These are phyloP conservation scores for Craniophora ligustri DNA, from an alignment of 2,888 invertebrate genomes.

Conservation along the genomic window DNA sequence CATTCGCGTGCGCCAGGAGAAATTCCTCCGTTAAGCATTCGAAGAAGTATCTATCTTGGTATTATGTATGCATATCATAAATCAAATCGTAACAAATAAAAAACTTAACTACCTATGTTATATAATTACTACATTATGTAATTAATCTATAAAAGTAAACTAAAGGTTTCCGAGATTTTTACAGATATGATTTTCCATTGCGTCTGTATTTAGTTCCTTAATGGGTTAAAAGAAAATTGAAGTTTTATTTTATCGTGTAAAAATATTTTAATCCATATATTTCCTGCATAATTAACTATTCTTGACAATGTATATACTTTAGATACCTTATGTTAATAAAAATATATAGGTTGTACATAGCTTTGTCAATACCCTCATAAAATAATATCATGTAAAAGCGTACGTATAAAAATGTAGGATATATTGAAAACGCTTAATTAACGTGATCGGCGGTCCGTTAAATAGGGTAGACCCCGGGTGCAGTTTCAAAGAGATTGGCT, in stretches of 20 bases:
- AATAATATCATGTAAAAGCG: constrained; percentile 3
- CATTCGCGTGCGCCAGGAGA: constrained; percentile 71
- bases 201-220: too few species aligned
- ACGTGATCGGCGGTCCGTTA: constrained; percentile 76
- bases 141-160: too few species aligned
- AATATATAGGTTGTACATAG: too few species aligned
- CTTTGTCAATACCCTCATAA: too few species aligned
- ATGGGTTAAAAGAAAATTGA: too few species aligned
- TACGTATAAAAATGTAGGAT: constrained; percentile 38
- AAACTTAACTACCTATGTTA: neutral
- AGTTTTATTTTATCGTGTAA: too few species aligned
- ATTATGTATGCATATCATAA: constrained; percentile 18
- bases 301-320: too few species aligned
- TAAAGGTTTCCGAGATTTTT: too few species aligned
- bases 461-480: constrained; percentile 72
- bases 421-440: constrained; percentile 74
- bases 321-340: too few species aligned
- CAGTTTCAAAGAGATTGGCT: constrained; percentile 79
- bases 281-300: too few species aligned
- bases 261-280: too few species aligned
- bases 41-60: constrained; percentile 40
- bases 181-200: too few species aligned
- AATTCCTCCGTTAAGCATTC: constrained; percentile 58
- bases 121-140: neutral
- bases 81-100: neutral